Conservation (phyloP, 2,797 vertebrate genomes). For the Pseudochirops cupreus region DNA sequence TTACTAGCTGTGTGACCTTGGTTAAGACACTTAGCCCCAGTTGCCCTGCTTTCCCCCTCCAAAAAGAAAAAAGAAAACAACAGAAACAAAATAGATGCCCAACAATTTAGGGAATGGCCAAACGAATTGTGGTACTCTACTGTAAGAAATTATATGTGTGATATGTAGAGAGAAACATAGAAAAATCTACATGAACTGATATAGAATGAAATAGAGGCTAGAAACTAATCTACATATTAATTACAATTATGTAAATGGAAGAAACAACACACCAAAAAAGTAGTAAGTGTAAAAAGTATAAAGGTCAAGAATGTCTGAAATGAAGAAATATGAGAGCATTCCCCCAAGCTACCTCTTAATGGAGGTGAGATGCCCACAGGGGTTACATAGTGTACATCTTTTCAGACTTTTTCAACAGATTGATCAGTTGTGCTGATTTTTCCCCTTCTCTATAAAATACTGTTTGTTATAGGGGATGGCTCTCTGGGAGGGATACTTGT, state of each 20-base stretch:
- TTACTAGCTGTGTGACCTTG: too few species aligned
- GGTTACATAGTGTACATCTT: background rate
- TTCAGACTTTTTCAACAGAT: background rate
- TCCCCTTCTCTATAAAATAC: background rate
- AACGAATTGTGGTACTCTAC: background rate
- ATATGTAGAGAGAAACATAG: background rate
- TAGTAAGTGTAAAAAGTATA: background rate
- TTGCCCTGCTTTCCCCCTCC: too few species aligned
- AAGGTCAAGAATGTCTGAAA: background rate
- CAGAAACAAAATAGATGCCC: background rate
- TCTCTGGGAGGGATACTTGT: background rate
- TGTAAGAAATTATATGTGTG: background rate
- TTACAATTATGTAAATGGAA: background rate
- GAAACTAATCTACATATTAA: background rate
- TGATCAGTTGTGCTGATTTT: background rate
- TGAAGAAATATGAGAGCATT: background rate
- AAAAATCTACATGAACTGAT: background rate
- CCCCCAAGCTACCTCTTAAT: background rate
- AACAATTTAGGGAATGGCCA: background rate
- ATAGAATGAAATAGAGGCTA: background rate
- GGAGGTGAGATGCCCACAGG: background rate
- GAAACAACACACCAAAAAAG: background rate
- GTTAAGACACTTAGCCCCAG: too few species aligned
- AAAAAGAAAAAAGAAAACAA: too few species aligned
- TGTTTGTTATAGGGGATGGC: background rate